Conservation (phyloP, 2,888 invertebrate species). For the Copidosoma aretas region DNA sequence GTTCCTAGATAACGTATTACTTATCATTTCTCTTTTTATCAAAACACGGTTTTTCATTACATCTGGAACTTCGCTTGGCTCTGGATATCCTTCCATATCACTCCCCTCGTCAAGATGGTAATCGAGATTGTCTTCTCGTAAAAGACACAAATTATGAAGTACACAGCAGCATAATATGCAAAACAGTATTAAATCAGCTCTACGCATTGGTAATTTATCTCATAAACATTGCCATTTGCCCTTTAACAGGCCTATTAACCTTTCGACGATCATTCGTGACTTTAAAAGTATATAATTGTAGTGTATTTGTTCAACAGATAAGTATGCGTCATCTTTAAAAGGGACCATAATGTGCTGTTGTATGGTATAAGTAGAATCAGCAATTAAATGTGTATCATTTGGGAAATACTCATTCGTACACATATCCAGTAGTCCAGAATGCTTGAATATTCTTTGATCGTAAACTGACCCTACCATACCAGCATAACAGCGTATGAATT, state of each 20-base stretch:
- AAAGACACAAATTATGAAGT: too few relatives aligned
- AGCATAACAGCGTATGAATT: background rate
- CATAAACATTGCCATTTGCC: background rate
- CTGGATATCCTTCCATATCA: too few relatives aligned
- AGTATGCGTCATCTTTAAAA: background rate
- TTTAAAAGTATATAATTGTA: background rate
- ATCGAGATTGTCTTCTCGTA: too few relatives aligned
- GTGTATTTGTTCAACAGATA: background rate
- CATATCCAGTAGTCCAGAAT: background rate
- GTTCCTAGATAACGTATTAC: too few relatives aligned
- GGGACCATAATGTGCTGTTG: background rate
- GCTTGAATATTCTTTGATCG: background rate
- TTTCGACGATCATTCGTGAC: background rate
- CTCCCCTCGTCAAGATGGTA: too few relatives aligned
- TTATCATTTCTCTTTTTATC: too few relatives aligned
- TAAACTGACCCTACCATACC: background rate
- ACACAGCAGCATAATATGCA: too few relatives aligned
- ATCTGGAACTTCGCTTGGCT: too few relatives aligned
- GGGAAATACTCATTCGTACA: background rate
- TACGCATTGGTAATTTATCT: background rate
- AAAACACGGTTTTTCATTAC: too few relatives aligned
- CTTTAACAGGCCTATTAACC: background rate
- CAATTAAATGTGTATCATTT: background rate
- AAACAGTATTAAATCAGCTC: background rate
- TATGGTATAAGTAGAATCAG: background rate